Evolutionary conservation across 2,113 vertebrate genomes (phyloP).

Genomic region (Hyperopisus bebe): DNA sequence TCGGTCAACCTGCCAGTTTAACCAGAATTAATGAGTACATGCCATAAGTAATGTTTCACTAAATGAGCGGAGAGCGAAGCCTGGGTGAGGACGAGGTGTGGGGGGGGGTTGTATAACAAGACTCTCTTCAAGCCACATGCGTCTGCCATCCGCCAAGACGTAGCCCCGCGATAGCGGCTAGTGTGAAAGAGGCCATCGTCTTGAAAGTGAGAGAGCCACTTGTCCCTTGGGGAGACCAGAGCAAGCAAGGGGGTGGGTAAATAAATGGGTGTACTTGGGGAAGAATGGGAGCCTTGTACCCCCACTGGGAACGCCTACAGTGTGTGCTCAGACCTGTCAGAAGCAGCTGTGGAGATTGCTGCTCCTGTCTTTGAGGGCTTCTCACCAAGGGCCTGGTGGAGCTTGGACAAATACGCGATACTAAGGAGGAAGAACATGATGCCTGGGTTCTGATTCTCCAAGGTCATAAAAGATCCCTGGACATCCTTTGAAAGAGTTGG

Average conservation of each 20-base stretch:
- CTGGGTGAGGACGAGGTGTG: background rate
- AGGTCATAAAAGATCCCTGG: no score
- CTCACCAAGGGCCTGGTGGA: background rate
- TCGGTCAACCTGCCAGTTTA: conserved; percentile 16
- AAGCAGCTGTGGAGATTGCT: conserved; percentile 28
- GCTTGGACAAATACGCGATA: background rate
- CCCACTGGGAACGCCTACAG: conserved; percentile 28
- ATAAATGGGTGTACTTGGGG: conserved; percentile 31
- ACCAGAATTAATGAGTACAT: conserved; percentile 4
- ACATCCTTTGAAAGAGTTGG: no score
- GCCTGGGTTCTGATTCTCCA: no score
- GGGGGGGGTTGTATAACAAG: background rate
- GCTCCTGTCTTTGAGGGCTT: background rate
- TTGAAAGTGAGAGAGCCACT: background rate
- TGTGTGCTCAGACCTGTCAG: conserved; percentile 27
- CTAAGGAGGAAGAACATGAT: background rate
- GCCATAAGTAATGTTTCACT: conserved; percentile 12
- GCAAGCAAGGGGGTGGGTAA: conserved; percentile 14
- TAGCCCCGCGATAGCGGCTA: background rate
- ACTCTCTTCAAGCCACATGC: background rate
- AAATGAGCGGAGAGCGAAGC: background rate
- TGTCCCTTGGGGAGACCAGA: background rate
- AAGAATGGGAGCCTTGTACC: conserved; percentile 13
- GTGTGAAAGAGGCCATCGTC: background rate
- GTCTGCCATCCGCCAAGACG: background rate